Evolutionary conservation across 2,888 invertebrate species (phyloP), one percentile per base, ranked within the genome.

Genomic region (Agriopis leucophaearia): DNA sequence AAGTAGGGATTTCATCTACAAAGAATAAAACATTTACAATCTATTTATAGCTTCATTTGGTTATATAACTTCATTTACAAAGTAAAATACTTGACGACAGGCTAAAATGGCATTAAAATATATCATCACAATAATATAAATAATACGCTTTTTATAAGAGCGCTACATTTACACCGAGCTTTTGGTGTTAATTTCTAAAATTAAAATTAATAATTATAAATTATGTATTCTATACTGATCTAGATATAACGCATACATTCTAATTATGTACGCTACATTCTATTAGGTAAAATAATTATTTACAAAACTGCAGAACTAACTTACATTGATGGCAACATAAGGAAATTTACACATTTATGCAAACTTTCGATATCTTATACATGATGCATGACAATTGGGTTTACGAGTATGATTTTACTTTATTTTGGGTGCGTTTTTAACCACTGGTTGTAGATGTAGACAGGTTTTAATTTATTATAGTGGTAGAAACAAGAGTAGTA

Each of bases 61-160:
- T 93, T 93, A 93, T 85, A 91, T 88, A 91, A 88, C 82, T 83
- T 88, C 84, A 83, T 83, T 87, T 88, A 75, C 67, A 74, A 88
- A 89, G 86, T 90, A 90, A 88, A 88, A 87, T 88, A 89, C 83
- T 89, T 38, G 60, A 89, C 82, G 60, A 89, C 82, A 88, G 88
- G 86, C 88, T 91, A 90, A 88, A 91, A 92, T 92, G 92, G 91
- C 92, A 91, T 91, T 91, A 88, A 89, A 88, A 88, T 88, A 90
- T 86, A 86, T 88, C 89, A 92, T 91, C 91, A 92, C 90, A 91
- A 86, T 89, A 88, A 87, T 69, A 74, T 80, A 84, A 76, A 88
- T 88, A 88, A 87, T 69, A 74, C 38, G 66, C 71, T 70, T 72
- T 71, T 71, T 74, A 66, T 54, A 71, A 70, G 68, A 71, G 68